Conservation (phyloP, 2,797 vertebrate species). For the Sebastes jordani region DNA sequence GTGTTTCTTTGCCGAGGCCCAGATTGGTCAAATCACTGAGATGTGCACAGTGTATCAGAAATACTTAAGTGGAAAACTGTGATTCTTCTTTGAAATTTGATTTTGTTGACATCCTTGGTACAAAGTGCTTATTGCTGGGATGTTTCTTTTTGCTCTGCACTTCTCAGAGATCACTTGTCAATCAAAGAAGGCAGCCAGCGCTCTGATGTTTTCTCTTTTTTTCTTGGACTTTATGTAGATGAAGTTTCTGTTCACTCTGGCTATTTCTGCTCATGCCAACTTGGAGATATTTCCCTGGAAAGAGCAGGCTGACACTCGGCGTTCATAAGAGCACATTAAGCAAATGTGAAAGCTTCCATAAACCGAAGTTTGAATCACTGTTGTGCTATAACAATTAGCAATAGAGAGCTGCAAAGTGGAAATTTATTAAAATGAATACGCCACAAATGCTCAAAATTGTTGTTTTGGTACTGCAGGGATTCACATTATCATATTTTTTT, state of each 20-base stretch:
- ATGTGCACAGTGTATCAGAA: slow-evolving; percentile 14
- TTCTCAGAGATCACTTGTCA: slow-evolving; percentile 41
- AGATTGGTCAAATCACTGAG: slow-evolving; percentile 59
- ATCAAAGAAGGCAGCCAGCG: slow-evolving; percentile 1
- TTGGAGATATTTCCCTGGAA: background rate
- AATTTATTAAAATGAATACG: slow-evolving; percentile 48
- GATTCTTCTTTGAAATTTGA: slow-evolving; percentile 47
- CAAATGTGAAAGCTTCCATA: slow-evolving; percentile 53
- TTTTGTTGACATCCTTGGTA: slow-evolving; percentile 42
- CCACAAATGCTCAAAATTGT: slow-evolving; percentile 23
- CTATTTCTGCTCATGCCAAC: slow-evolving; percentile 19
- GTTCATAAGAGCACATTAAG: slow-evolving; percentile 41
- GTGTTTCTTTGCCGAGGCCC: slow-evolving; percentile 46
- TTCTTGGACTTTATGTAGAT: background rate
- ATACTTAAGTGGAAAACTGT: slow-evolving; percentile 31
- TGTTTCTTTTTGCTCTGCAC: background rate
- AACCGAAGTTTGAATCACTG: slow-evolving; percentile 20
- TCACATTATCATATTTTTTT: background rate
- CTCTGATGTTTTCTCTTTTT: background rate
- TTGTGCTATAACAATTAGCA: slow-evolving; percentile 41
- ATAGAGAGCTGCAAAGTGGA: slow-evolving; percentile 45
- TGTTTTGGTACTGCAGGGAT: background rate
- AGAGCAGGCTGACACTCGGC: slow-evolving; percentile 9
- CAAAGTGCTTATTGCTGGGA: slow-evolving; percentile 28
- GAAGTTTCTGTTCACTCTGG: background rate